Conservation (phyloP, 2,113 vertebrate genomes). For the Crotalus viridis region DNA sequence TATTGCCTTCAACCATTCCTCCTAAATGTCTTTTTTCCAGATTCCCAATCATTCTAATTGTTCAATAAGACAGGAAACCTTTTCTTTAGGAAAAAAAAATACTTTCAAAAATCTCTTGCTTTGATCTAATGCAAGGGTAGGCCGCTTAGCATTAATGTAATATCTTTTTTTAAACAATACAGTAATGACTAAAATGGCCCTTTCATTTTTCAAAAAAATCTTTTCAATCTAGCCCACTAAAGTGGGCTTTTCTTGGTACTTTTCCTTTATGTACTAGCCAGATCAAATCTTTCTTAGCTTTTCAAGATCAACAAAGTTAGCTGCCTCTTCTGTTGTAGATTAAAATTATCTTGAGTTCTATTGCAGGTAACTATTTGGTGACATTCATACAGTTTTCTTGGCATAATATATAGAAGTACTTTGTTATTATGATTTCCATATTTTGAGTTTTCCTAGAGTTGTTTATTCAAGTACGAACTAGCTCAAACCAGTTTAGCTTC, state of each 20-base stretch:
- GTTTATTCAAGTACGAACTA: too few relatives aligned
- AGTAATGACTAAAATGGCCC: too few relatives aligned
- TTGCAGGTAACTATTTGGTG: not conserved
- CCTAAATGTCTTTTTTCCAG: not conserved
- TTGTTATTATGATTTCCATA: too few relatives aligned
- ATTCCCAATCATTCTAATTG: not conserved
- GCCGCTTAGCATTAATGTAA: too few relatives aligned
- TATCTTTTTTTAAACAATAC: too few relatives aligned
- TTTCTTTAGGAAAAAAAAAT: not conserved
- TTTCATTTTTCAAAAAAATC: too few relatives aligned
- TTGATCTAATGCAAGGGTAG: not conserved
- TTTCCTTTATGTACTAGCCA: not conserved
- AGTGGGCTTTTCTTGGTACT: not conserved
- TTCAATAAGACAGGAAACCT: not conserved
- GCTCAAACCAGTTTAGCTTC: too few relatives aligned
- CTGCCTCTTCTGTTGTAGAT: not conserved
- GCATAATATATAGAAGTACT: not conserved
- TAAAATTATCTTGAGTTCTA: not conserved
- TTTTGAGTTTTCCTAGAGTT: too few relatives aligned
- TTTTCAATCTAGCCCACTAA: not conserved
- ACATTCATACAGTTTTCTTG: not conserved
- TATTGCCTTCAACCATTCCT: not conserved
- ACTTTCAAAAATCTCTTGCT: not conserved
- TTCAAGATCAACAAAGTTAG: not conserved
- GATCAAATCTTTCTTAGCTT: not conserved